Evolutionary conservation across 2,888 invertebrate genomes (phyloP).

Genomic region (Spisula solida): DNA sequence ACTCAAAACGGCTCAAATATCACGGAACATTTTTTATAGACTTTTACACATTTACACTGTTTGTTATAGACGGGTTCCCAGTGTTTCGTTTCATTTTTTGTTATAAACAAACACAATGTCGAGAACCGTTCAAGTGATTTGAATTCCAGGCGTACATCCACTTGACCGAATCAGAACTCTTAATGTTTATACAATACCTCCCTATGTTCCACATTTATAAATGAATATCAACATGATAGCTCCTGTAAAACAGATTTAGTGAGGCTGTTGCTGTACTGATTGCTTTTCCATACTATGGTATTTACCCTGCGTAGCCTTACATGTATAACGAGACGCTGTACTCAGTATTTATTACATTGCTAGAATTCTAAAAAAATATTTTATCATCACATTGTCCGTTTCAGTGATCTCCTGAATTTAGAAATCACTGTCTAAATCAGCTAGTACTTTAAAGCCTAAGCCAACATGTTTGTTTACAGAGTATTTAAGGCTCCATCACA

Average conservation of each 20-base stretch:
- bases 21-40: neutral
- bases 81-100: neutral
- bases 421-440: no score
- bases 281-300: neutral
- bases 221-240: neutral
- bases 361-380: no score
- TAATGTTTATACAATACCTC: neutral
- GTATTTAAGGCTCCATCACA: no score
- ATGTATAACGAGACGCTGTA: no score
- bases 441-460: no score
- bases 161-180: constrained; percentile 10
- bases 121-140: neutral
- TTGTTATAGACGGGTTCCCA: neutral
- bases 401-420: no score
- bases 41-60: neutral
- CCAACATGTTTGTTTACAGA: no score
- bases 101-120: constrained; percentile 21
- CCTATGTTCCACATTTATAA: constrained; percentile 10
- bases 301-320: neutral
- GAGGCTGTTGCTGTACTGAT: neutral
- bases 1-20: neutral
- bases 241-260: neutral
- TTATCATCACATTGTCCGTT: no score
- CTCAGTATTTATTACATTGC: no score
- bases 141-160: constrained; percentile 28